Base-by-base conservation (phyloP, 1,140 invertebrate genomes). In the Brachystomella parvula region DNA sequence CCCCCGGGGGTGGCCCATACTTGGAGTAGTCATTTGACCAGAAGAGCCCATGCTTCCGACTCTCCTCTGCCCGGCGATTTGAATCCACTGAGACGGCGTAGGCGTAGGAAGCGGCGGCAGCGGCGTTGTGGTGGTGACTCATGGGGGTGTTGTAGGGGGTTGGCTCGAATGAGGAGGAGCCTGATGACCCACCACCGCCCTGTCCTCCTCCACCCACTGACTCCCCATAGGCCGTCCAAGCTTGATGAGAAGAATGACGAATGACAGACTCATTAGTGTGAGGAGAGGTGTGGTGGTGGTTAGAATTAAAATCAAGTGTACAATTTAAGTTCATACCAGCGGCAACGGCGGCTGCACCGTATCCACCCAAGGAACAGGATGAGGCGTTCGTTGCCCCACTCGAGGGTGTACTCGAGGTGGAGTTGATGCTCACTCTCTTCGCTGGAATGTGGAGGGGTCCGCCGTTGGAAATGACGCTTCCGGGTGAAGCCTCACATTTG, bases 391-490 rank as follows among this genome's bases (percentile, higher is more conserved):
- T 47, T 32, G 61, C 58, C 15, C 80, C 86, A 85, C 53, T 82
- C 82, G 73, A 84, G 83, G 68, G 78, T 71, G 75, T 77, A 26
- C 70, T 72, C 19, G 62, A 73, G 31, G 32, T n/a, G 21, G 67
- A 71, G 73, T 53, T 75, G 49, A 53, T 73, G 53, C 70, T 63
- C n/a, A 86, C 77, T 69, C 89, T 81, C 76, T 90, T 90, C 70
- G 89, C 89, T 28, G 89, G 89, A 78, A 92, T 90, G 79, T 91
- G 89, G 1, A 90, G 79, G 2, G 89, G 87, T 17, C 85, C 67
- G 80, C 83, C 70, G 56, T 72, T 72, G 30, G 71, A 73, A 21
- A 70, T 65, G 39, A 60, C 47, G 19, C 53, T 65, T 30, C 65
- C 58, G 28, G 66, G 69, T n/a, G 69, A 67, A 31, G 64, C 61